Percentiles rank a stretch among this genome's conserved stretches.
These are phyloP conservation scores for Macropodus opercularis DNA, from an alignment of 2,797 vertebrate genomes.

Conservation along the genomic window DNA sequence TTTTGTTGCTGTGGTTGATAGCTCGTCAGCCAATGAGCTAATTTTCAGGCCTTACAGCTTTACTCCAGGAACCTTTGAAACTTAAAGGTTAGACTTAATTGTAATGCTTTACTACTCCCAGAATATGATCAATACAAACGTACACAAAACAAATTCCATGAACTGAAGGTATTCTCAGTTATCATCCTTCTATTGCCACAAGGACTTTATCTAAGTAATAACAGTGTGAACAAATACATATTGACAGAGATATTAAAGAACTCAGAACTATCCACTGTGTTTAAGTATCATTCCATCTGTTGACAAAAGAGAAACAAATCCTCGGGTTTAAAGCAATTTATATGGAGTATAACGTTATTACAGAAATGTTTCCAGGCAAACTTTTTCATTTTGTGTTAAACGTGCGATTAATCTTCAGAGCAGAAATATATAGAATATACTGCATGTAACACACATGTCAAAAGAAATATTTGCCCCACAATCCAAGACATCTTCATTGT, in stretches of 20 bases:
- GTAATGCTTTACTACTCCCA: too few species aligned
- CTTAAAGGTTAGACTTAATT: too few species aligned
- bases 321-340: slow-evolving; percentile 11
- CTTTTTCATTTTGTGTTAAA: slow-evolving; percentile 34
- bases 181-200: not conserved
- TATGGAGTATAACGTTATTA: slow-evolving; percentile 30
- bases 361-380: slow-evolving; percentile 41
- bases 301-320: slow-evolving; percentile 27
- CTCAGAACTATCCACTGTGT: not conserved
- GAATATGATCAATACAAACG: too few species aligned
- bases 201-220: too few species aligned
- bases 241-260: slow-evolving; percentile 1
- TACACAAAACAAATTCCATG: not conserved
- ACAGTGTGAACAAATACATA: not conserved
- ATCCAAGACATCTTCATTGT: slow-evolving; percentile 81
- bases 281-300: slow-evolving; percentile 29
- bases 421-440: slow-evolving; percentile 54
- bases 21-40: too few species aligned
- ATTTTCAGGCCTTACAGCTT: too few species aligned
- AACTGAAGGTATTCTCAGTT: not conserved
- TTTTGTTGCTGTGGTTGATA: too few species aligned
- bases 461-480: slow-evolving; percentile 66
- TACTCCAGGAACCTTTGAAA: too few species aligned
- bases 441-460: slow-evolving; percentile 69
- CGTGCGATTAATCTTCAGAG: slow-evolving; percentile 51